Evolutionary conservation across 2,113 vertebrate genomes (phyloP).

Genomic region (Sander lucioperca): DNA sequence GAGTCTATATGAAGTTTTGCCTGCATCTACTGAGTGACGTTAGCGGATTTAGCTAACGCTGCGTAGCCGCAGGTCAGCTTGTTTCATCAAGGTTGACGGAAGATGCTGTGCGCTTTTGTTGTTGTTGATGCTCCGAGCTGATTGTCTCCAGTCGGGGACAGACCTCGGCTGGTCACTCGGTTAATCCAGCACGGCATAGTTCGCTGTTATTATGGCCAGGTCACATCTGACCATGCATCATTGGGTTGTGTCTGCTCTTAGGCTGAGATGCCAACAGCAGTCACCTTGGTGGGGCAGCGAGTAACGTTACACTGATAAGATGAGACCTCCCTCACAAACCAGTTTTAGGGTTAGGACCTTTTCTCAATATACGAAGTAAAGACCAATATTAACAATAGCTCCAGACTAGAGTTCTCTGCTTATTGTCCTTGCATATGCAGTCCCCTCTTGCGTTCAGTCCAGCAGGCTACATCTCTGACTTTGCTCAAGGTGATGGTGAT

Average conservation of each 20-base stretch:
- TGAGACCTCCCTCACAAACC: neutral
- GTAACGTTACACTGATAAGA: neutral
- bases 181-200: neutral
- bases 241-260: neutral
- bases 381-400: neutral
- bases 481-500: conserved; percentile 69
- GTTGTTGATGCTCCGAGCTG: conserved; percentile 1
- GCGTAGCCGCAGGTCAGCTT: neutral
- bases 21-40: neutral
- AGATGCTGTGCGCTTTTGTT: conserved; percentile 50
- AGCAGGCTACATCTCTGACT: conserved; percentile 44
- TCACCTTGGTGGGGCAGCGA: conserved; percentile 64
- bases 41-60: neutral
- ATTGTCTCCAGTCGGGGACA: neutral
- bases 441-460: neutral
- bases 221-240: neutral
- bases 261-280: conserved; percentile 22
- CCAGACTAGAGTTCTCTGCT: neutral
- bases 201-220: neutral
- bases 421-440: conserved; percentile 5
- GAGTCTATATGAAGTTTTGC: neutral
- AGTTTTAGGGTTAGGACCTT: neutral
- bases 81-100: conserved; percentile 36
- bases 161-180: neutral
- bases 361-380: neutral